phyloP scores from a whole-genome alignment of 2,113 vertebrate genomes.

The Trichechus manatus region DNA sequence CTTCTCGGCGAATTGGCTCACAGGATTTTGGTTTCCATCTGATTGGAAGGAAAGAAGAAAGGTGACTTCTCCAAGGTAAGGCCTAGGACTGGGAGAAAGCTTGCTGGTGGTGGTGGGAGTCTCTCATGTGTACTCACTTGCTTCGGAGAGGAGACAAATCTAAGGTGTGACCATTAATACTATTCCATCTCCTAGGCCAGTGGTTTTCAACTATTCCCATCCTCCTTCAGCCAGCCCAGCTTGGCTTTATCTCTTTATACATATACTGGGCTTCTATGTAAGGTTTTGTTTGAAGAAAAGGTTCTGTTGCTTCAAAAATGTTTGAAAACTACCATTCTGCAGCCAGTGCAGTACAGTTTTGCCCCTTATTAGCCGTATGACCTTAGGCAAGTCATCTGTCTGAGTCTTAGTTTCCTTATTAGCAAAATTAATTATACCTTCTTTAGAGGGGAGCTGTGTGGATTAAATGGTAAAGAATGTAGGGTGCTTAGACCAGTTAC shows the following conservation, averaged over 20 bases:
- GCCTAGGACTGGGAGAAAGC: background rate
- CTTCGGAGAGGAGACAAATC: background rate
- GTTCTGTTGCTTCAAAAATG: slow-evolving; percentile 43
- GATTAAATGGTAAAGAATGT: background rate
- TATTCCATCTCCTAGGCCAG: background rate
- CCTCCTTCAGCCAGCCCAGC: background rate
- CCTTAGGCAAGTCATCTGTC: slow-evolving; percentile 22
- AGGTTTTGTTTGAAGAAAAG: slow-evolving; percentile 12
- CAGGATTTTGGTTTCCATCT: slow-evolving; percentile 94
- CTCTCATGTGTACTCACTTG: accelerated
- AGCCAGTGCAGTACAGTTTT: background rate
- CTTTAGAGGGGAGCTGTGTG: background rate
- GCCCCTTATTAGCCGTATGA: background rate
- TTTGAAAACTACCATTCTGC: background rate
- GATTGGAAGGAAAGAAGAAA: slow-evolving; percentile 48
- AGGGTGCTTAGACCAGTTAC: background rate
- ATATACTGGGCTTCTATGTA: background rate
- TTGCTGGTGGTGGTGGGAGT: background rate
- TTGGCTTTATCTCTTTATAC: background rate
- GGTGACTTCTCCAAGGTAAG: background rate
- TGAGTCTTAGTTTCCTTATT: background rate
- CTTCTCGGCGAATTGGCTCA: slow-evolving; percentile 94
- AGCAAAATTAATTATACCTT: slow-evolving; percentile 10
- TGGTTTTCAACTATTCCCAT: background rate
- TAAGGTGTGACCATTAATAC: background rate